A percentile compares a stretch with the other conserved stretches of the same genome.
These are phyloP conservation scores for Ambastaia sidthimunki DNA, from an alignment of 2,797 vertebrate species.

Conservation along the genomic window DNA sequence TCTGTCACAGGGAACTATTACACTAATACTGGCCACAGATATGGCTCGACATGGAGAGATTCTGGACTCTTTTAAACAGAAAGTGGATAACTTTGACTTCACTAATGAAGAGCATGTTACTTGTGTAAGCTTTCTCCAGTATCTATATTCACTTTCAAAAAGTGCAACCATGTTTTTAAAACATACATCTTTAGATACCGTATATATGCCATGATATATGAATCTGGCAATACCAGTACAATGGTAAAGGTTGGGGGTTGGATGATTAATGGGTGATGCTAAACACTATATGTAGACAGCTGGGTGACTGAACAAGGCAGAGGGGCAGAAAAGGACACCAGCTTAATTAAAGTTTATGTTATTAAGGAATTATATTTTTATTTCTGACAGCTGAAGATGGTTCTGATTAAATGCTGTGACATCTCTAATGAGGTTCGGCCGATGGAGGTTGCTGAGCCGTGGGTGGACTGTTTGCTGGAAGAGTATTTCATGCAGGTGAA, in stretches of 20 bases:
- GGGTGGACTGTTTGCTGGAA: constrained; percentile 92
- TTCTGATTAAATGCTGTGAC: constrained; percentile 93
- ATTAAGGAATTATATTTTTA: not conserved
- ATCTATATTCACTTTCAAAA: not conserved
- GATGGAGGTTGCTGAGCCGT: constrained; percentile 89
- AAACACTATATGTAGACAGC: no score
- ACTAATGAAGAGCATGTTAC: constrained; percentile 87
- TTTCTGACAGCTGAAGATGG: constrained; percentile 86
- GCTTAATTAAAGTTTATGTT: not conserved
- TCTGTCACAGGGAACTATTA: constrained; percentile 86
- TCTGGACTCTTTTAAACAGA: constrained; percentile 90
- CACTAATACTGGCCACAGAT: constrained; percentile 91
- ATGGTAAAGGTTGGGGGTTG: no score
- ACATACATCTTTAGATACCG: not conserved
- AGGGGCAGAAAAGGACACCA: no score
- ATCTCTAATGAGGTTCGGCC: constrained; percentile 95
- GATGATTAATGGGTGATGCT: no score
- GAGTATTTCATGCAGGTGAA: constrained; percentile 95
- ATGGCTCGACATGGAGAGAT: constrained; percentile 93
- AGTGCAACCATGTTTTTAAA: not conserved
- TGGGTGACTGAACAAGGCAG: no score
- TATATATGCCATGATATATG: not conserved
- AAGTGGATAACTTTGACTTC: constrained; percentile 87
- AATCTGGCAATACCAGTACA: no score
- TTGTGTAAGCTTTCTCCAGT: constrained; percentile 76